Base-by-base conservation (phyloP, 92 coral and sea anemone species). In the Zoanthus solanderi region DNA sequence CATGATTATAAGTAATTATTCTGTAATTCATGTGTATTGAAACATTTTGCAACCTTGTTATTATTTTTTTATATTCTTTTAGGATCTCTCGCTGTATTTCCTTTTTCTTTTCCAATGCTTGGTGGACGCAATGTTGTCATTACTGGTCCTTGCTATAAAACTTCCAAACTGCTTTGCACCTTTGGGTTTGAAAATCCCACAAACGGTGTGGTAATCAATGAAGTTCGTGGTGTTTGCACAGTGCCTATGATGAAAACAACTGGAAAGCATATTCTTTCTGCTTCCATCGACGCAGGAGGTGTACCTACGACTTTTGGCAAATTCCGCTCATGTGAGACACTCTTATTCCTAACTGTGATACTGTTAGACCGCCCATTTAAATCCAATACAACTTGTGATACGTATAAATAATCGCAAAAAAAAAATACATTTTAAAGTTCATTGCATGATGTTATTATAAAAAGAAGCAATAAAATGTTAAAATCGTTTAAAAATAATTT, bases 81-180 rank as follows among this genome's bases (percentile, higher is more conserved):
- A 23, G 23, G 23, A 23, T 23, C 23, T 23, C 23, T 23, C 23
- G 23, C 23, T 23, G 23, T 23, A 23, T 0, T 23, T 23, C 23
- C 23, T 23, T 23, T 23, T 23, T 23, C 23, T 23, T 23, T 23
- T 23, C 23, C 23, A 23, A 23, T 23, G 23, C 23, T 23, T 23
- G 23, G 23, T 23, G 23, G 23, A 52, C 60, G 23, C 28, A 76
- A 76, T 18, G n/a, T 76, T 15, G 65, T 76, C 2, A 45, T 76
- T 15, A 10, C 81, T 50, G 81, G 81, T 12, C 81, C 81, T 18
- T 76, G 81, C 66, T 76, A 76, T 9, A 13, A 76, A 18, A 76
- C 81, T 5, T 76, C 66, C 12, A 76, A 53, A 76, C 45, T 76
- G 66, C 44, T 76, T 11, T 76, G 81, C 29, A 76, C 10, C 17